Conservation (phyloP, 2,797 vertebrate species). For the Hippoglossus hippoglossus region DNA sequence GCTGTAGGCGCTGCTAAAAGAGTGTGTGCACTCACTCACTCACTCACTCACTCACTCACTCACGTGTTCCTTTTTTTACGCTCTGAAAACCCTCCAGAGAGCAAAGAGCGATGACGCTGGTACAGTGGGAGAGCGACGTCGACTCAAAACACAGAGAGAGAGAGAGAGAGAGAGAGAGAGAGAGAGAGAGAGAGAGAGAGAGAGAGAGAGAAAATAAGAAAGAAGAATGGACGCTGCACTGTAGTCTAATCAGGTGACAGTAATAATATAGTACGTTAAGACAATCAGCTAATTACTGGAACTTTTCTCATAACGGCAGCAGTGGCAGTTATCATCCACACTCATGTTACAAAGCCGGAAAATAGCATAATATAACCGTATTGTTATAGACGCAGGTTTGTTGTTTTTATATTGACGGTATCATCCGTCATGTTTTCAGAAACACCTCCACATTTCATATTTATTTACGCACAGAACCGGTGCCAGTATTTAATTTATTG, state of each 20-base stretch:
- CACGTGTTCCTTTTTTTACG: conserved; percentile 63
- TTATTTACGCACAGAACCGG: too few relatives aligned
- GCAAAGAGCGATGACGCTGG: conserved; percentile 78
- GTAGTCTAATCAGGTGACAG: conserved; percentile 67
- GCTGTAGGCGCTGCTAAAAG: conserved; percentile 88
- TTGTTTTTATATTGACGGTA: neutral
- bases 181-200: neutral
- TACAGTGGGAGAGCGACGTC: conserved; percentile 70
- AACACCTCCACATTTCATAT: neutral
- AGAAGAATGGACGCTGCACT: conserved; percentile 45
- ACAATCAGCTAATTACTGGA: conserved; percentile 53
- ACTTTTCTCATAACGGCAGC: conserved; percentile 32
- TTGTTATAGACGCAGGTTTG: neutral
- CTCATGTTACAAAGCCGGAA: neutral
- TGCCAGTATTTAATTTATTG: neutral
- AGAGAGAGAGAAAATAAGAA: neutral
- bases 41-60: conserved; percentile 46
- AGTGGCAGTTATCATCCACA: neutral
- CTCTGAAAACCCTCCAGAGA: conserved; percentile 79
- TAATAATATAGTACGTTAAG: conserved; percentile 58
- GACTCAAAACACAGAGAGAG: conserved; percentile 9
- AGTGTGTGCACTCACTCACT: conserved; percentile 72
- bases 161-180: neutral
- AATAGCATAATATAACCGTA: neutral
- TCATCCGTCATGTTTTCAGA: neutral